phyloP scores from a whole-genome alignment of 2,113 vertebrate genomes.

The Numida meleagris region DNA sequence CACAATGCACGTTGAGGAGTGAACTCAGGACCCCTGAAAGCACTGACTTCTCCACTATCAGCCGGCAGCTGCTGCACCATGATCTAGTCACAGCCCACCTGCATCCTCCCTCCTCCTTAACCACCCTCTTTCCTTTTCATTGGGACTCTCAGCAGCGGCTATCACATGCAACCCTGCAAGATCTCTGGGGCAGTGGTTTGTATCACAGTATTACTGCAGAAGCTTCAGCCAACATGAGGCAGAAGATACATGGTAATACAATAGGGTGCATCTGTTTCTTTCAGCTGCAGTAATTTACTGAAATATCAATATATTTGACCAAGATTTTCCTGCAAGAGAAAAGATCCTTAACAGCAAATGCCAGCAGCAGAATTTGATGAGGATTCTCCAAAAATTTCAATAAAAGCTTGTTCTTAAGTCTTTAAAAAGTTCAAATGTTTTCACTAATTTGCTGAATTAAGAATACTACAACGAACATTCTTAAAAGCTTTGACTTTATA shows the following conservation, averaged over 20 bases:
- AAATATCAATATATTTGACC: not conserved
- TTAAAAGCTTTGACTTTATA: not conserved
- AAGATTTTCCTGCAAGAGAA: not conserved
- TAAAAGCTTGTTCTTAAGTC: not conserved
- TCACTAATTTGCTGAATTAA: not conserved
- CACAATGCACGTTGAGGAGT: not conserved
- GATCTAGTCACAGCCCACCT: fast-evolving
- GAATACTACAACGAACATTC: not conserved
- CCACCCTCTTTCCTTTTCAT: no score
- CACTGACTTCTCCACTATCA: no score
- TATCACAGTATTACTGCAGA: not conserved
- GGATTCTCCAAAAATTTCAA: not conserved
- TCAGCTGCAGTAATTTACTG: not conserved
- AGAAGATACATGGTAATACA: not conserved
- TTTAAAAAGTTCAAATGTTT: not conserved
- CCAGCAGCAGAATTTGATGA: not conserved
- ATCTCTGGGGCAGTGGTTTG: not conserved
- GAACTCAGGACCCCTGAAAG: not conserved
- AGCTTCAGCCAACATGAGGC: not conserved
- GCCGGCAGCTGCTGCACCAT: not conserved
- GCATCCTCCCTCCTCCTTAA: not conserved
- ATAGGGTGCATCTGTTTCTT: not conserved
- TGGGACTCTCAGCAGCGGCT: not conserved
- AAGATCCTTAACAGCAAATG: not conserved
- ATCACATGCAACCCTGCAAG: fast-evolving